Percentiles rank a stretch among this genome's conserved stretches.
Conservation (phyloP, 1,140 invertebrate genomes). For the Bombus cullumanus region DNA sequence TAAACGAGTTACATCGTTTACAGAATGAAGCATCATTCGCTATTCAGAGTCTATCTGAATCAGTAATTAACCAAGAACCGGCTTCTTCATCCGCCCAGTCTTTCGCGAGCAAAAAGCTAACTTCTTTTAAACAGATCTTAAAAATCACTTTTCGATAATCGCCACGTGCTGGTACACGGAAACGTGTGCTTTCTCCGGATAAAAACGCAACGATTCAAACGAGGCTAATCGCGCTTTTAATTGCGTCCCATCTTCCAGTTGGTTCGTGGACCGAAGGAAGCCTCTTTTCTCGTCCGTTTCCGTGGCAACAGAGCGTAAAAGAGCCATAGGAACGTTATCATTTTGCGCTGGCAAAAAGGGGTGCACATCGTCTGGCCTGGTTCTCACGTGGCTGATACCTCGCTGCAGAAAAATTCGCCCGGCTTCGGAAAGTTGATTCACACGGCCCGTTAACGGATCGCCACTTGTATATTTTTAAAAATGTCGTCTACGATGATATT, state of each 20-base stretch:
- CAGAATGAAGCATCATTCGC: no score
- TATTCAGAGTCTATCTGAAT: no score
- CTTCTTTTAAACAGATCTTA: no score
- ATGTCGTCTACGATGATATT: no score
- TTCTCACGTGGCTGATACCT: slow-evolving; percentile 14
- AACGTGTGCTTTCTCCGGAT: background rate
- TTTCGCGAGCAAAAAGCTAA: no score
- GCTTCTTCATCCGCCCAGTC: no score
- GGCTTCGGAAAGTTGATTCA: no score
- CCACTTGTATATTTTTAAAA: no score
- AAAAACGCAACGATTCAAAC: background rate
- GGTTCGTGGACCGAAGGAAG: background rate
- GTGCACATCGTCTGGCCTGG: background rate
- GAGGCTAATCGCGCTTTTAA: slow-evolving; percentile 13
- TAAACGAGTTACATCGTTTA: no score
- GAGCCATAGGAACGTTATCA: background rate
- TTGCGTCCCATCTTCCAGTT: background rate
- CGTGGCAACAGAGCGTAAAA: background rate
- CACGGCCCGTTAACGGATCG: no score
- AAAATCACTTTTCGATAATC: background rate
- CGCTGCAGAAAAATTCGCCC: no score
- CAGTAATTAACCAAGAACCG: no score
- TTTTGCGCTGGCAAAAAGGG: background rate
- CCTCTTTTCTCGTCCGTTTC: background rate
- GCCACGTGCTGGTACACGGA: background rate